Evolutionary conservation across 2,113 vertebrate genomes (phyloP).

Genomic region (Centropus unirufus): DNA sequence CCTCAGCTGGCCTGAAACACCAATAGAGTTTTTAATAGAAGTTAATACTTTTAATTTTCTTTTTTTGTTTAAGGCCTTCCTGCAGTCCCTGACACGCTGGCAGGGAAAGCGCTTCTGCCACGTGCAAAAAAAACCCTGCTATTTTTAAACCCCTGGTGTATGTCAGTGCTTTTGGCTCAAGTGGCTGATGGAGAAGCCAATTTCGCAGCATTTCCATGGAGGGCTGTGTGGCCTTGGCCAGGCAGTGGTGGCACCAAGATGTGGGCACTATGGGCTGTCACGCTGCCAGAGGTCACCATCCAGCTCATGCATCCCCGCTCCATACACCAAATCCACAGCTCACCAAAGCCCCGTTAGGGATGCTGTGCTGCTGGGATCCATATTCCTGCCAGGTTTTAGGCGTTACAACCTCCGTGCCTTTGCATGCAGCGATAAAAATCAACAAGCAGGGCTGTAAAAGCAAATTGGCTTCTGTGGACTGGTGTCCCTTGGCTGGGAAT

Average conservation of each 20-base stretch:
- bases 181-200: neutral
- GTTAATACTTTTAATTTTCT: neutral
- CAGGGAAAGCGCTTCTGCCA: neutral
- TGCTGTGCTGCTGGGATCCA: neutral
- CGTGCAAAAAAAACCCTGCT: neutral
- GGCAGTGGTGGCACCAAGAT: neutral
- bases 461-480: neutral
- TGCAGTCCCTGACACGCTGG: neutral
- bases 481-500: neutral
- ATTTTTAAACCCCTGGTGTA: conserved; percentile 45
- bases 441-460: neutral
- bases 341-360: neutral
- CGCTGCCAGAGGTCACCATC: rapidly evolving
- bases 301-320: rapidly evolving
- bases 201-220: neutral
- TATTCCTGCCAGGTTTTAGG: neutral
- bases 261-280: neutral
- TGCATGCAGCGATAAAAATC: neutral
- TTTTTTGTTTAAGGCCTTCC: neutral
- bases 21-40: neutral
- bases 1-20: neutral
- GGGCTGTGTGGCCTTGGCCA: neutral
- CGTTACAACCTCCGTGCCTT: neutral
- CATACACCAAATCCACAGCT: rapidly evolving
- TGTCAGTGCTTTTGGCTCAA: conserved; percentile 20